These are phyloP conservation scores for Bombus huntii DNA, from an alignment of 1,140 invertebrate species.

Conservation along the genomic window DNA sequence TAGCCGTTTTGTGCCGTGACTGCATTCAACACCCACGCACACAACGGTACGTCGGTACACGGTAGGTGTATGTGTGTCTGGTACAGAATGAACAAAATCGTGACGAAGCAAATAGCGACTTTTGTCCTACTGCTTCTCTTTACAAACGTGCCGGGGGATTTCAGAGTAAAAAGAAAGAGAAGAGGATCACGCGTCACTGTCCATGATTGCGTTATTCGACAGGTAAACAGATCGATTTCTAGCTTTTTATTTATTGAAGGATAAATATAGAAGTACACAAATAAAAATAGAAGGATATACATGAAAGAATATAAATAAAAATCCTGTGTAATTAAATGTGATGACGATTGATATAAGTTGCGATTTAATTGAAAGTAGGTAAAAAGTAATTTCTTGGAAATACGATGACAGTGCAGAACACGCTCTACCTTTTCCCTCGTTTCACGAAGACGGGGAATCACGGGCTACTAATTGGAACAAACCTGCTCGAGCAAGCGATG, in stretches of 20 bases:
- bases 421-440: background rate
- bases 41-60: background rate
- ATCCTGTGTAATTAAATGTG: background rate
- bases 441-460: slow-evolving; percentile 10
- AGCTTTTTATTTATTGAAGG: background rate
- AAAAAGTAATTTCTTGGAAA: background rate
- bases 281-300: background rate
- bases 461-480: slow-evolving; percentile 62
- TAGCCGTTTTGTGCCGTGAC: background rate
- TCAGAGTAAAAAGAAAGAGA: slow-evolving; percentile 30
- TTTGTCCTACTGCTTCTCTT: slow-evolving; percentile 50
- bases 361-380: background rate
- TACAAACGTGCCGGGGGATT: slow-evolving; percentile 45
- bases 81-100: slow-evolving; percentile 78
- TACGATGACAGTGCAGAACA: background rate
- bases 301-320: background rate
- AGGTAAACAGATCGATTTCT: background rate
- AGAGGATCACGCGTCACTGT: background rate
- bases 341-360: background rate
- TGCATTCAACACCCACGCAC: slow-evolving; percentile 12
- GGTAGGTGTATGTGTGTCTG: slow-evolving; percentile 39
- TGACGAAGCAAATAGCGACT: slow-evolving; percentile 75
- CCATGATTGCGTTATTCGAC: slow-evolving; percentile 18
- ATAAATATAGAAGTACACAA: background rate
- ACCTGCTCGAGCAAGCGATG: slow-evolving; percentile 57